Evolutionary conservation across 2,888 invertebrate species (phyloP), one percentile per base, ranked within the genome.

Genomic region (Uloborus plumipes): DNA sequence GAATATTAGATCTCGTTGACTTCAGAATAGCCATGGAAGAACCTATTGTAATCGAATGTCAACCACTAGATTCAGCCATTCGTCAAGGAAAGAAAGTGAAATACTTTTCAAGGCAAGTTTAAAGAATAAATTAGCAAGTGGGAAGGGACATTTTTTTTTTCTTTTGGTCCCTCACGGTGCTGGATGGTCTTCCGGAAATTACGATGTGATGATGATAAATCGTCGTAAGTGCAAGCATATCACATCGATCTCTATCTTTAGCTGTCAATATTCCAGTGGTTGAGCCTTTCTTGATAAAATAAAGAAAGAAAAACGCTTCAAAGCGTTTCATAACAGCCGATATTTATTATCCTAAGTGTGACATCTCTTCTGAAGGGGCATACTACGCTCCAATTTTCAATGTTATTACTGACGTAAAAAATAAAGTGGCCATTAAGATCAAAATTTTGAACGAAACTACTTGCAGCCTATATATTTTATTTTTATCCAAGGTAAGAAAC

Each of bases 1-100:
- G 74, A 76, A 76, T 67, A 76, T 76, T 69, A 20, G 66, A 58
- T 66, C 53, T 49, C 65, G n/a, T 72, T 51, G 18, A 47, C 20
- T 31, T 55, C 49, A 22, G 66, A 58, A 9, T 11, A 16, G n/a
- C 18, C 51, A 15, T 39, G 16, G 47, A 62, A 76, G 39, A 50
- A 31, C 47, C 75, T 47, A 61, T 67, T 67, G 75, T 75, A 50
- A 67, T 51, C 9, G 58, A 59, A 22, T 64, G 53, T 61, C 71
- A 61, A 67, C 66, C 75, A 47, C 53, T 59, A 26, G 18, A 49
- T 26, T 31, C 20, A 59, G 53, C 53, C 31, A 76, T 76, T 69
- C 55, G 39, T 76, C 69, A 69, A 31, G 13, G n/a, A 51, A 26
- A 69, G 59, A 62, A 69, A 55, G 47, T n/a, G 13, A 55, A 39